Evolutionary conservation across 2,888 invertebrate species (phyloP).

Genomic region (Dendrolimus pini): DNA sequence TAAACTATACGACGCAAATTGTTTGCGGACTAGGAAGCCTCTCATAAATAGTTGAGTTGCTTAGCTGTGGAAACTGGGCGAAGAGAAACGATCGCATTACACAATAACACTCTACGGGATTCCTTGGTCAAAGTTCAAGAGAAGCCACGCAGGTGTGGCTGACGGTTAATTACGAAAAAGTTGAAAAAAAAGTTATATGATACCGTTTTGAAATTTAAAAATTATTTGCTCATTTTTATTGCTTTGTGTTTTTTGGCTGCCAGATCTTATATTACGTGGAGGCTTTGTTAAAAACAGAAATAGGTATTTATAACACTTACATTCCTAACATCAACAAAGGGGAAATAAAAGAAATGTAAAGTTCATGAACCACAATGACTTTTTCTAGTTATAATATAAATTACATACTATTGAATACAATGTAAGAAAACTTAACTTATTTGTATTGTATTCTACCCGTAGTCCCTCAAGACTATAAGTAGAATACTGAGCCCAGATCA

Average conservation of each 20-base stretch:
- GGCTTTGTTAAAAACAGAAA: slow-evolving; percentile 1
- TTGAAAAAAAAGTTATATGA: slow-evolving; percentile 34
- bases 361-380: too few relatives aligned
- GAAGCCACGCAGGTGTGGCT: slow-evolving; percentile 59
- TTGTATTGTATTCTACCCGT: too few relatives aligned
- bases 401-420: too few relatives aligned
- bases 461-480: too few relatives aligned
- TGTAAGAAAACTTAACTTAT: too few relatives aligned
- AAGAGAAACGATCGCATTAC: slow-evolving; percentile 51
- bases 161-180: slow-evolving; percentile 49
- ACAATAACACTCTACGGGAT: slow-evolving; percentile 50
- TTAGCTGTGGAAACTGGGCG: slow-evolving; percentile 28
- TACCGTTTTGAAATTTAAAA: slow-evolving; percentile 13
- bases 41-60: slow-evolving; percentile 43
- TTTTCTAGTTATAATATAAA: too few relatives aligned
- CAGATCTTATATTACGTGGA: background rate
- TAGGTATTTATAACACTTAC: too few relatives aligned
- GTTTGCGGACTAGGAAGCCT: slow-evolving; percentile 34
- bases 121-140: slow-evolving; percentile 65
- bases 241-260: background rate
- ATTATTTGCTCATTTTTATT: background rate
- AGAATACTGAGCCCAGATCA: too few relatives aligned
- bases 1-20: slow-evolving; percentile 9
- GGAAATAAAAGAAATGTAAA: too few relatives aligned
- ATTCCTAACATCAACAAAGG: too few relatives aligned